Conservation (phyloP, 2,797 vertebrate genomes). For the Ciconia nigra region DNA sequence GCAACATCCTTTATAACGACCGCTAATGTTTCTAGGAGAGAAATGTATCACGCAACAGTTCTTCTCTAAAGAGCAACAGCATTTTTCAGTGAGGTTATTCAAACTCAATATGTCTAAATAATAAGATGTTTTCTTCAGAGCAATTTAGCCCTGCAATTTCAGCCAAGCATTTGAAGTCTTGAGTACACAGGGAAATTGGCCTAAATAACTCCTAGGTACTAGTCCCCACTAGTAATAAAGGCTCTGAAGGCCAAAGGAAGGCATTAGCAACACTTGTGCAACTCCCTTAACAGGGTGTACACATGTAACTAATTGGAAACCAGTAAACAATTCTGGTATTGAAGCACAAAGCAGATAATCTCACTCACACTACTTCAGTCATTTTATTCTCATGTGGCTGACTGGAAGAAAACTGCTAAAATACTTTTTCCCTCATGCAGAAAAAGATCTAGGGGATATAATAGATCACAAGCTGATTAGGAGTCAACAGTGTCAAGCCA, state of each 20-base stretch:
- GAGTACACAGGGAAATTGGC: constrained; percentile 30
- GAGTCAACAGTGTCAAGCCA: constrained; percentile 65
- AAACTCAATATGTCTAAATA: neutral
- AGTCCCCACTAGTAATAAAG: neutral
- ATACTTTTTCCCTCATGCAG: constrained; percentile 61
- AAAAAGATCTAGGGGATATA: constrained; percentile 65
- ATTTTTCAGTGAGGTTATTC: neutral
- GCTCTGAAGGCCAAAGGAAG: constrained; percentile 9
- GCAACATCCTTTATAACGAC: constrained; percentile 24
- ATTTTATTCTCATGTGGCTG: constrained; percentile 60
- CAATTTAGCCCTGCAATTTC: constrained; percentile 1
- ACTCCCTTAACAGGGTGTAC: constrained; percentile 12
- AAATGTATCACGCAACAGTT: neutral
- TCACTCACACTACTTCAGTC: constrained; percentile 53
- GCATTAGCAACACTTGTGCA: neutral
- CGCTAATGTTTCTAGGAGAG: neutral
- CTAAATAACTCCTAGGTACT: neutral
- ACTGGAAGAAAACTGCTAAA: constrained; percentile 58
- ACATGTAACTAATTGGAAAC: constrained; percentile 43
- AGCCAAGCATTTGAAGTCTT: neutral
- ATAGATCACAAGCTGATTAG: constrained; percentile 69
- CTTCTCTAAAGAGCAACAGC: neutral
- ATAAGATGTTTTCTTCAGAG: neutral
- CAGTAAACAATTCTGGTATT: constrained; percentile 61
- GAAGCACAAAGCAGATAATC: constrained; percentile 63